phyloP scores from a whole-genome alignment of 35 echinoderm and acorn worm genomes.

The Chiridota heheva region DNA sequence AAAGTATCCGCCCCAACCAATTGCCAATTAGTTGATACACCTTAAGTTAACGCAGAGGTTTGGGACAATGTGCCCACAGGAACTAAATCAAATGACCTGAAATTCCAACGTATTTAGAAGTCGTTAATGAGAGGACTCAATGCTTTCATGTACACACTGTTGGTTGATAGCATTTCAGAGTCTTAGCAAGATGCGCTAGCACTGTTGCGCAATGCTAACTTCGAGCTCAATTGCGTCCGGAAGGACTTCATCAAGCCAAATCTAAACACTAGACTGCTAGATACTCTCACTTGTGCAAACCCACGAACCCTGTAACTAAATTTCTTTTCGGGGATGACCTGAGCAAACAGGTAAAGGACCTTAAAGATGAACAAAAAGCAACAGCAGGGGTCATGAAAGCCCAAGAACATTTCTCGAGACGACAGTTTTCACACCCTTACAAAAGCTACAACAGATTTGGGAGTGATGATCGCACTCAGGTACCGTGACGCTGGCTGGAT shows the following conservation, averaged over 20 bases:
- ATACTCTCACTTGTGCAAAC: slow-evolving; percentile 27
- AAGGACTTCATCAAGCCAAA: slow-evolving; percentile 15
- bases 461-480: too few relatives aligned
- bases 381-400: slow-evolving; percentile 13
- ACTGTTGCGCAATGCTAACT: slow-evolving; percentile 5
- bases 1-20: slow-evolving; percentile 26
- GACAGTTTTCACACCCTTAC: not conserved
- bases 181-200: slow-evolving; percentile 4
- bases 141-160: not conserved
- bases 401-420: not conserved
- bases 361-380: slow-evolving; percentile 28
- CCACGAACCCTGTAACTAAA: slow-evolving; percentile 30
- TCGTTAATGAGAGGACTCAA: not conserved
- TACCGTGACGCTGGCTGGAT: too few relatives aligned
- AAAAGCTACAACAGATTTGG: not conserved
- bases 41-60: slow-evolving; percentile 26
- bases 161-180: not conserved
- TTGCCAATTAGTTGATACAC: slow-evolving; percentile 31
- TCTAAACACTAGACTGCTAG: not conserved
- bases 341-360: slow-evolving; percentile 35
- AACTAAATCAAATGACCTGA: not conserved
- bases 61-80: slow-evolving; percentile 12
- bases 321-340: slow-evolving; percentile 49
- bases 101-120: not conserved
- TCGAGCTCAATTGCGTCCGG: slow-evolving; percentile 5